Percentiles rank a stretch among this genome's conserved stretches.
Evolutionary conservation across 2,888 invertebrate species (phyloP).

Genomic region (Aelia acuminata): DNA sequence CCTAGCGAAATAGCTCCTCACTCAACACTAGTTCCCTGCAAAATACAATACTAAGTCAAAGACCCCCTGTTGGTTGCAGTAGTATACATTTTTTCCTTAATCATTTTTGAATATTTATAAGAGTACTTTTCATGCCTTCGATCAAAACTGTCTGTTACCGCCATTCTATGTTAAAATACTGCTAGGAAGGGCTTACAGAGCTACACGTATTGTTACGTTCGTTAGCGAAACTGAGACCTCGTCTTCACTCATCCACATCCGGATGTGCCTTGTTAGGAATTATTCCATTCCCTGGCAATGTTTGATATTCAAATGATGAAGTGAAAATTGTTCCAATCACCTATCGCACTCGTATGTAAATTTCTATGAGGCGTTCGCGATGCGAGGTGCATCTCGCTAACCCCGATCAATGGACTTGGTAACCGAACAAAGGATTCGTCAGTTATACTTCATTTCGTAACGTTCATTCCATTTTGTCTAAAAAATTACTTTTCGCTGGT

Average conservation of each 20-base stretch:
- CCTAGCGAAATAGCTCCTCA: no score
- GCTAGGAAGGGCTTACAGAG: background rate
- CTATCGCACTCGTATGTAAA: slow-evolving; percentile 32
- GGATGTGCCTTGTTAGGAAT: slow-evolving; percentile 1
- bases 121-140: no score
- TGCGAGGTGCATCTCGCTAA: background rate
- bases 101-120: no score
- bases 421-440: slow-evolving; percentile 12
- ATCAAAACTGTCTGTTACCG: no score
- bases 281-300: background rate
- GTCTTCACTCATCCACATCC: background rate
- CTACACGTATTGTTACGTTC: background rate
- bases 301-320: slow-evolving; percentile 35
- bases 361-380: slow-evolving; percentile 18
- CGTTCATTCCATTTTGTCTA: background rate
- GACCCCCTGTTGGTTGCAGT: no score
- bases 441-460: background rate
- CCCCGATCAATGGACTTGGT: background rate
- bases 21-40: no score
- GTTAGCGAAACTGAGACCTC: background rate
- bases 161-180: background rate
- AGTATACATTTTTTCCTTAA: no score
- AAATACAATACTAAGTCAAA: no score
- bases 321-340: slow-evolving; percentile 25
- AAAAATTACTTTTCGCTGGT: background rate